Percentiles rank a stretch among this genome's conserved stretches.
Evolutionary conservation across 2,797 vertebrate genomes (phyloP).

Genomic region (Eulemur coronatus): DNA sequence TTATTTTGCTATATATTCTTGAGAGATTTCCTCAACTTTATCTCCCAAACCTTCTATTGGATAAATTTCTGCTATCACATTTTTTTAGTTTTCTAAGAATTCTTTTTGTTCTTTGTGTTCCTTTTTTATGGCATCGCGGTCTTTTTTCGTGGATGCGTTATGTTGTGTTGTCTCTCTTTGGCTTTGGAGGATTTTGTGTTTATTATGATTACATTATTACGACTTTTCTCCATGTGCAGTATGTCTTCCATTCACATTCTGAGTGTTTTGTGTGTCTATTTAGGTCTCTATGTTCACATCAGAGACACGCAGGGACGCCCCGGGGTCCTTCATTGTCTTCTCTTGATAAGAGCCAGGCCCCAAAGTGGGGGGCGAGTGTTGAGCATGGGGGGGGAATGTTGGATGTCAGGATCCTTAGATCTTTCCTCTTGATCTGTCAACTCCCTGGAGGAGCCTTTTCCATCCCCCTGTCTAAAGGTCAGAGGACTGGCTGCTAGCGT

Average conservation of each 20-base stretch:
- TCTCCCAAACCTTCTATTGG: neutral
- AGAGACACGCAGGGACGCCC: neutral
- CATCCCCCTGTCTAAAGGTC: too few species aligned
- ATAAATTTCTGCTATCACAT: neutral
- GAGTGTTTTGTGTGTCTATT: neutral
- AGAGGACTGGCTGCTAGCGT: neutral
- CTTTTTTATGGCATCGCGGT: neutral
- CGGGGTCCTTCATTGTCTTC: fast-evolving
- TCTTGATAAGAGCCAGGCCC: neutral
- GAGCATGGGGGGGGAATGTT: neutral
- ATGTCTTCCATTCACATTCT: neutral
- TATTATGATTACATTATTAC: neutral
- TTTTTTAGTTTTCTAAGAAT: neutral
- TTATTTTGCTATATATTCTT: neutral
- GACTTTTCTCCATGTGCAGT: neutral
- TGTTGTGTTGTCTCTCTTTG: neutral
- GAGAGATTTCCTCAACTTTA: neutral
- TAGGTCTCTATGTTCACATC: neutral
- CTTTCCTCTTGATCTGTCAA: neutral
- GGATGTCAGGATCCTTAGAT: neutral
- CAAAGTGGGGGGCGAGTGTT: fast-evolving
- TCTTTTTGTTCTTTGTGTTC: neutral
- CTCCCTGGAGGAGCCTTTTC: neutral
- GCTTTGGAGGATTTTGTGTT: neutral
- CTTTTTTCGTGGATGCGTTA: neutral